Evolutionary conservation across 2,888 invertebrate species (phyloP), one percentile per base, ranked within the genome.

Genomic region (Odontothrips loti): DNA sequence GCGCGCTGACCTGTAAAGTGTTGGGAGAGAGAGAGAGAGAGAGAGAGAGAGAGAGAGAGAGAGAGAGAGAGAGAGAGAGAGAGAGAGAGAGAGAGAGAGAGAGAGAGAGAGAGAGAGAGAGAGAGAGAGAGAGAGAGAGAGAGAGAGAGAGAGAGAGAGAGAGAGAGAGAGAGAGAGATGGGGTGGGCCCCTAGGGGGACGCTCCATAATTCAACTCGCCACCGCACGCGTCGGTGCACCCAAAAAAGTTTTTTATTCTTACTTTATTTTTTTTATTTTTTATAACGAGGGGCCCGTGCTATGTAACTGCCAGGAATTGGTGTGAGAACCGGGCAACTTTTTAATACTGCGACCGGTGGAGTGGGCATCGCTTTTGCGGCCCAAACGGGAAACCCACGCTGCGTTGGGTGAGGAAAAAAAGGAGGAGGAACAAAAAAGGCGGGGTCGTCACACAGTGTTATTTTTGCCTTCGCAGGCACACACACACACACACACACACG

Each of bases 1-100:
- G 11, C 47, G 48, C 47, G 47, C 79, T 79, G 47, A 79, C 48
- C 48, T 79, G 79, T 79, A n/a, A 79, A 68, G 58, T 43, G 34
- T 43, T 43, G 34, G 3, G 34, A 15, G 17, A 17, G 17, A 20
- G 58, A 58, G 11, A 15, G 17, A 9, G 20, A 20, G 58, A 58
- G 17, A 58, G 20, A 58, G 15, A 58, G 20, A 58, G 20, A 58
- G 58, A 58, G 58, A 15, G 51, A 51, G 51, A 51, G 51, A 51
- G 51, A 51, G 51, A 51, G 51, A 51, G 51, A 51, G 51, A 51
- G 79, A 79, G 11, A 34, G 23, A 34, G 47, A 6, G 9, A 11
- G 79, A 34, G 79, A 20, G 48, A 51, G 51, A 51, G 51, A 51
- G 79, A 79, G 11, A 34, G 23, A 34, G 47, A 6, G 9, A 11